Base-by-base conservation (phyloP, 2,888 invertebrate species). In the Gymnoscelis rufifasciata region DNA sequence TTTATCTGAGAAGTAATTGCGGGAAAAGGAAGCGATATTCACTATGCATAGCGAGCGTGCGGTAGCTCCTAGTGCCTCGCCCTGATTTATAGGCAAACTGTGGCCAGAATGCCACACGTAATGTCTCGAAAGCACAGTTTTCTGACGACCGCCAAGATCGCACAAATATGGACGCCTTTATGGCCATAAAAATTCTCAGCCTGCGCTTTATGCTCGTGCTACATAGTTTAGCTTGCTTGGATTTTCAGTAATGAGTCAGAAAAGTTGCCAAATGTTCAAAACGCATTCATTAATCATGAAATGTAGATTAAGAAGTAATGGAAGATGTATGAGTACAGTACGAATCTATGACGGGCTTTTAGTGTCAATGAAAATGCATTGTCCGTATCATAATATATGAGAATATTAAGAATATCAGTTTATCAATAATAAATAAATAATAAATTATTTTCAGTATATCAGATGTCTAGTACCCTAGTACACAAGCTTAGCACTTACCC, bases 61-160 rank as follows among this genome's bases (percentile, higher is more conserved):
- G 38, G 38, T 42, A 41, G 31, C 39, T 48, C 28, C 38, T 42
- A 43, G 45, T 42, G 45, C 45, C 45, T 42, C 13, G 59, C 60
- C 54, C 64, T 71, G 78, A 83, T 83, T 81, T 81, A 83, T 78
- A 61, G 71, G 59, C 57, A 59, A 62, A 66, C 67, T 78, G 78
- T 76, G 76, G 64, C 66, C 70, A 71, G 73, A 80, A 78, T 77
- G 71, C 73, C 59, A n/a, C n/a, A n/a, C n/a, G 64, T 74, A 78
- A 78, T 78, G 71, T 70, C 72, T 71, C 71, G 64, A 78, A 74
- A 74, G 71, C 47, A 52, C 47, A 43, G 42, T 42, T 45, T 49
- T 66, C 62, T 59, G 54, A 58, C 59, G 55, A 59, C 63, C 64
- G 42, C 66, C 66, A 62, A 74, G 30, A 42, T 13, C 47, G 62